Evolutionary conservation across 2,113 vertebrate genomes (phyloP), one percentile per base, ranked within the genome.

Genomic region (Entosphenus tridentatus): DNA sequence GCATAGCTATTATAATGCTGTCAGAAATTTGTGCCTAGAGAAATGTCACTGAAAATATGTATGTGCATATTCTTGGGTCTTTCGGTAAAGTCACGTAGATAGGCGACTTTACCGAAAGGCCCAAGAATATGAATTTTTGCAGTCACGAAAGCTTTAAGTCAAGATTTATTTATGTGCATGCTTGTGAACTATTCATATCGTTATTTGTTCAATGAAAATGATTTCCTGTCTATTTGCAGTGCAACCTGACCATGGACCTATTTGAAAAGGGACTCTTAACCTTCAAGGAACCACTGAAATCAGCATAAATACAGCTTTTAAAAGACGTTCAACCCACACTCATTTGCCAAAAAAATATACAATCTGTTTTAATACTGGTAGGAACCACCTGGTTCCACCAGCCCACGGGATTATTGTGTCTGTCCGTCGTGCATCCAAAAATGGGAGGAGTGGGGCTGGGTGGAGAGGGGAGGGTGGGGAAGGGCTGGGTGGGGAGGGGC

Each of bases 211-310:
- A 59, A 18, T n/a, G 16, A 56, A 18, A 62, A 11, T 62, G 57
- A 17, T 70, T 69, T 21, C 69, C 6, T 70, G 39, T 69, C 58
- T 3, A 17, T 39, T 11, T 69, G n/a, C 67, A 74, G 75, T 73
- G 84, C 72, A 78, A 81, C 70, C 69, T 85, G 73, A 81, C 80
- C 39, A 79, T 77, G 0, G 74, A 81, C 12, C 72, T 85, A 6
- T 85, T 82, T 76, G 83, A 85, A 68, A 84, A 82, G 72, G 83
- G 83, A 57, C 72, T 85, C 70, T 71, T 85, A 73, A 79, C 77
- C 70, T 83, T 81, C 0, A 83, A 80, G 76, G 76, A 80, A 16
- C 80, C 79, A 69, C 76, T 85, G 11, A 68, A 39, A 39, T 39
- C 39, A 39, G 39, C 39, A 39, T 39, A 39, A 39, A 39, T 39